Base-by-base conservation (phyloP, 30 jellyfish, hydroid and myxozoan genomes). In the Hydractinia echinata region DNA sequence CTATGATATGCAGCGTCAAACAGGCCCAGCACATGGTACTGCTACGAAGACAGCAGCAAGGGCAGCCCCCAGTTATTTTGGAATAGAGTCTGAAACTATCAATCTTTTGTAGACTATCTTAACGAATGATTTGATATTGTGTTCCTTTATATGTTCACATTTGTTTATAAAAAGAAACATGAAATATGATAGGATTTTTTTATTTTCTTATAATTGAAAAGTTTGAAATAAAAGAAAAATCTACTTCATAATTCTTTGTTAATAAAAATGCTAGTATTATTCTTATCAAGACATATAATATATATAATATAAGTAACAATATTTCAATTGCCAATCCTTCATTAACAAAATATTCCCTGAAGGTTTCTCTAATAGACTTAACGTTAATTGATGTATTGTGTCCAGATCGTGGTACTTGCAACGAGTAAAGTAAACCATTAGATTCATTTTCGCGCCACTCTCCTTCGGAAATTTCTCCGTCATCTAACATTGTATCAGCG, bases 321-420 rank as follows among this genome's bases (percentile, higher is more conserved):
- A 73, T 77, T 77, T 56, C 95, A 94, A 86, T 81, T 86, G 95
- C 95, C 95, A 86, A 5, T 55, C 95, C 95, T 56, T 86, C 89
- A 81, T 81, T 81, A 78, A 54, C 55, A 81, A 86, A 86, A 56
- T 86, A 86, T 9, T 86, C 83, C 78, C 3, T 80, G 54, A 81
- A 72, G 11, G 54, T 39, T 53, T 62, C 95, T 66, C 94, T 81
- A 7, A 74, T 72, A 55, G 85, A 20, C 62, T 86, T 86, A 9
- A 87, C 88, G 54, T 51, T 39, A 13, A 62, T 71, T 21, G 48
- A 18, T 20, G 95, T 5, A 51, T 81, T 81, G 67, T 86, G 88
- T 6, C 89, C 95, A 53, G 87, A 0, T 16, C 78, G 83, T 16
- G 83, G 16, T 14, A 73, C 83, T 73, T 73, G 1, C 76, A 85